phyloP scores from a whole-genome alignment of 2,888 invertebrate species.

The Acleris sparsana region DNA sequence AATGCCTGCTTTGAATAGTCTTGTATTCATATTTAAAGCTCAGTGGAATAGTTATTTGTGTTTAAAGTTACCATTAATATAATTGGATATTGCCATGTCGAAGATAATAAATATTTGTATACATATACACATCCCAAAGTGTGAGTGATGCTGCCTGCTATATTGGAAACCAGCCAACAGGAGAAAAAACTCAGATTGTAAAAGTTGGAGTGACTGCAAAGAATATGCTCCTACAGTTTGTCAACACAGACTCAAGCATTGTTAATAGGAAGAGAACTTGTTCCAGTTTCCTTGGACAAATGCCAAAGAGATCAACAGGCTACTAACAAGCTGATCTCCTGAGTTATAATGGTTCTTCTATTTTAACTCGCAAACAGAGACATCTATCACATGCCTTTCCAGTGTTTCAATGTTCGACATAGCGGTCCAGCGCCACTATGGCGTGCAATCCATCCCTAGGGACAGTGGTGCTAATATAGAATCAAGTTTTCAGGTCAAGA shows the following conservation, averaged over 20 bases:
- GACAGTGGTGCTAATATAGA: conserved; percentile 78
- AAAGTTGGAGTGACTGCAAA: conserved; percentile 40
- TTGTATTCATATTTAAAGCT: conserved; percentile 20
- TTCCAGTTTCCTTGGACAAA: conserved; percentile 23
- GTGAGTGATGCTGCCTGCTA: conserved; percentile 41
- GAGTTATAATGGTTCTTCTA: conserved; percentile 22
- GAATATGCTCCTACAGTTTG: conserved; percentile 37
- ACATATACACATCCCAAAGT: conserved; percentile 28
- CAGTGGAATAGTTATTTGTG: conserved; percentile 29
- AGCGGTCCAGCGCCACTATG: conserved; percentile 55
- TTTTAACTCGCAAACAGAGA: conserved; percentile 38
- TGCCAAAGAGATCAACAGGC: conserved; percentile 17
- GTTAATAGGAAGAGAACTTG: conserved; percentile 44
- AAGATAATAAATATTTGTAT: conserved; percentile 15
- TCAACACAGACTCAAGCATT: conserved; percentile 41
- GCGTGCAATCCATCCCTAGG: conserved; percentile 55
- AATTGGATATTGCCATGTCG: conserved; percentile 13
- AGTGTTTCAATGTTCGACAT: conserved; percentile 55
- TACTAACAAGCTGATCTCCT: conserved; percentile 21
- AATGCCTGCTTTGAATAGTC: not conserved
- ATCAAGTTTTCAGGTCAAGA: conserved; percentile 83
- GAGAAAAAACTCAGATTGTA: conserved; percentile 43
- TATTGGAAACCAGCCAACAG: conserved; percentile 41
- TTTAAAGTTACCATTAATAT: conserved; percentile 25
- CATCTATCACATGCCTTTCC: conserved; percentile 42